phyloP scores from a whole-genome alignment of 1,140 invertebrate genomes.

The Diorhabda elongata region DNA sequence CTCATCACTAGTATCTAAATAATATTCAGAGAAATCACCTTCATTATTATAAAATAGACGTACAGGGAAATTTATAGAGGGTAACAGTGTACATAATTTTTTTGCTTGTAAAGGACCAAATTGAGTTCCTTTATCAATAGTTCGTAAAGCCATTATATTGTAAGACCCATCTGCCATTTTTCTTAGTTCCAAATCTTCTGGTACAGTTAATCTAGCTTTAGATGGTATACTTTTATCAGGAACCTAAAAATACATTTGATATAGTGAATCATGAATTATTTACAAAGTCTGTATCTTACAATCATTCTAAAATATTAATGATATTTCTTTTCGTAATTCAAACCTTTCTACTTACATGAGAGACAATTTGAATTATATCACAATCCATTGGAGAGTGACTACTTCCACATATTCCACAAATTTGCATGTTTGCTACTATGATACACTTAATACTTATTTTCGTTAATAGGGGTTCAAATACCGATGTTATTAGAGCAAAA shows the following conservation, averaged over 20 bases:
- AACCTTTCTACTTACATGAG: constrained; percentile 27
- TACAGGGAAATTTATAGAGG: constrained; percentile 39
- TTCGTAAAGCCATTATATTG: constrained; percentile 27
- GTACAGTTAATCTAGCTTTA: constrained; percentile 40
- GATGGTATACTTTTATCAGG: constrained; percentile 35
- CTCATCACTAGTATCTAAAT: constrained; percentile 55
- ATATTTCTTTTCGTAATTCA: no score
- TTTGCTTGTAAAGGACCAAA: constrained; percentile 44
- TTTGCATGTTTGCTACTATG: background rate
- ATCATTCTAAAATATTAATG: no score
- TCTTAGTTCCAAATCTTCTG: constrained; percentile 35
- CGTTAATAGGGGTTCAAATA: background rate
- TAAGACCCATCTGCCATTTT: constrained; percentile 35
- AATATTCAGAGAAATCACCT: constrained; percentile 40
- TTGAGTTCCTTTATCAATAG: constrained; percentile 36
- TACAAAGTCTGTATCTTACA: no score
- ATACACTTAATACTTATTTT: background rate
- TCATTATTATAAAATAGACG: constrained; percentile 38
- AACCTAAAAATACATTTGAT: constrained; percentile 27
- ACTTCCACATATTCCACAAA: constrained; percentile 38
- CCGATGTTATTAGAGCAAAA: background rate
- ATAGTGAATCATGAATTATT: no score
- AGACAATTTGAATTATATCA: constrained; percentile 24
- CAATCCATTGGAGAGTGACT: constrained; percentile 32
- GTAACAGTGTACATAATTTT: constrained; percentile 36